Conservation (phyloP, 1,140 invertebrate genomes). For the Ceratina calcarata region DNA sequence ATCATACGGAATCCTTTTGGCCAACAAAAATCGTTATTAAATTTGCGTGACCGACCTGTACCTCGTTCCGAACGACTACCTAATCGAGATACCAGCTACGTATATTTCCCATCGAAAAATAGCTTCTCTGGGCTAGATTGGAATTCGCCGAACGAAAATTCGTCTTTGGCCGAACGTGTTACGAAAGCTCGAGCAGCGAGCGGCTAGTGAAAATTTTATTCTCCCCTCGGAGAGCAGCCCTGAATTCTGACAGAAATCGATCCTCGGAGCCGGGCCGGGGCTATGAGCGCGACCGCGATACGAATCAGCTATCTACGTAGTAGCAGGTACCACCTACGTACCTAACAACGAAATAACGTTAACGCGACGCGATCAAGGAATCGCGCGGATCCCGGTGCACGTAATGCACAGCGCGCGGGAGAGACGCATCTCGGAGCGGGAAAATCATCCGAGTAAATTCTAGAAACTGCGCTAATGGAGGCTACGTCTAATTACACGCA, state of each 20-base stretch:
- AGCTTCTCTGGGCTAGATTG: not conserved
- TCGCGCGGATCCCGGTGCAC: not conserved
- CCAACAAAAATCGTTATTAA: not conserved
- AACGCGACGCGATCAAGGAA: constrained; percentile 2
- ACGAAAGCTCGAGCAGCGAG: constrained; percentile 19
- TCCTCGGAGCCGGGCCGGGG: not conserved
- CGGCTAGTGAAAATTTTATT: constrained; percentile 36
- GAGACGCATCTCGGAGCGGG: too few relatives aligned
- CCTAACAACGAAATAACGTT: not conserved
- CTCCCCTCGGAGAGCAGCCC: not conserved
- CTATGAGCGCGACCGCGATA: not conserved
- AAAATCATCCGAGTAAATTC: not conserved
- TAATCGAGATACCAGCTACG: too few relatives aligned
- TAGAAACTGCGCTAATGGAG: constrained; percentile 31
- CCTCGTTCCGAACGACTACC: too few relatives aligned
- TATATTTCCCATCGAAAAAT: too few relatives aligned
- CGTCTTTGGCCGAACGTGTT: constrained; percentile 31
- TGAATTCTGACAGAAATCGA: constrained; percentile 24
- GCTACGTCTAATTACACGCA: constrained; percentile 57
- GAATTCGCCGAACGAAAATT: constrained; percentile 28
- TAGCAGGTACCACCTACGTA: too few relatives aligned
- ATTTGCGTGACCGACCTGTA: not conserved
- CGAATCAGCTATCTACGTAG: not conserved
- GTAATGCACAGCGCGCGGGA: too few relatives aligned
- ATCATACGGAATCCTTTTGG: not conserved